A percentile compares a stretch with the other conserved stretches of the same genome.
These are phyloP conservation scores for Ursus arctos DNA, from an alignment of 2,113 vertebrate genomes.

Conservation along the genomic window DNA sequence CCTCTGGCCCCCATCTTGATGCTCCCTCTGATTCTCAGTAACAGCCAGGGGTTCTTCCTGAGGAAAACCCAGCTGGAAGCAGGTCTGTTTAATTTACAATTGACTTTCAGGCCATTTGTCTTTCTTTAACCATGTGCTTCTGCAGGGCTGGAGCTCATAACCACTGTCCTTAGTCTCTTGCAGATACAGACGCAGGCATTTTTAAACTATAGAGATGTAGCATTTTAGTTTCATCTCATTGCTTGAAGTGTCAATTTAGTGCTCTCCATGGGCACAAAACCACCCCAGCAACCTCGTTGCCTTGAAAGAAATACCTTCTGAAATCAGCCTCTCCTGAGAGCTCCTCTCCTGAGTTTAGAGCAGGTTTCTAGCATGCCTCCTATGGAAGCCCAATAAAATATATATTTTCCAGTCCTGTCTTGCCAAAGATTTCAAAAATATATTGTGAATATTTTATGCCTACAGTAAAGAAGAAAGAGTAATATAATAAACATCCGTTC, in stretches of 20 bases:
- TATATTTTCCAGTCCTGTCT: background rate
- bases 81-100: background rate
- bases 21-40: background rate
- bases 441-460: background rate
- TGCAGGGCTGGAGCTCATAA: background rate
- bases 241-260: background rate
- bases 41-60: background rate
- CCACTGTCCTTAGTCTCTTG: background rate
- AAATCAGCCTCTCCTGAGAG: background rate
- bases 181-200: background rate
- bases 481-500: background rate
- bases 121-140: background rate
- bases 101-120: background rate
- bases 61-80: background rate
- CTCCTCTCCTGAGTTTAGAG: background rate
- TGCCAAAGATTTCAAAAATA: constrained; percentile 30
- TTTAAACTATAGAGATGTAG: background rate
- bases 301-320: background rate
- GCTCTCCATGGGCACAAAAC: background rate
- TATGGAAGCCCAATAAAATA: constrained; percentile 1
- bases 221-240: background rate
- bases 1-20: background rate
- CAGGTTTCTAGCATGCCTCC: background rate
- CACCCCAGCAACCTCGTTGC: background rate
- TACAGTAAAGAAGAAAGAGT: background rate